Percentiles rank a stretch among this genome's conserved stretches.
Conservation (phyloP, 2,888 invertebrate species). For the Lypha dubia region DNA sequence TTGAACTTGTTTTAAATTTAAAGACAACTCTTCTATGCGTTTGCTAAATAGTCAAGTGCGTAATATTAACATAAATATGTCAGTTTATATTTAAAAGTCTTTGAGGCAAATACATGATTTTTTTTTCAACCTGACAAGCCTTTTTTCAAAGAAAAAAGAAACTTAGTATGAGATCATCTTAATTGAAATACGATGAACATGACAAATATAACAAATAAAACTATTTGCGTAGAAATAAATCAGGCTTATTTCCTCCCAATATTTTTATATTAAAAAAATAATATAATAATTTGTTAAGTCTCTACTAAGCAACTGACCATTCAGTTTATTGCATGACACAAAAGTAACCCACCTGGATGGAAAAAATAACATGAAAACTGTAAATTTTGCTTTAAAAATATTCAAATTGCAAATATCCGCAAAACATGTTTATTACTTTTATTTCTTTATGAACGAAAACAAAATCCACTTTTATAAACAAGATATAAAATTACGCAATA, state of each 20-base stretch:
- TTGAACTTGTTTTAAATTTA: conserved; percentile 56
- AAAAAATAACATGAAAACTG: conserved; percentile 11
- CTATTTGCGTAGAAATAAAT: neutral
- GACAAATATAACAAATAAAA: neutral
- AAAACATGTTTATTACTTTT: conserved; percentile 45
- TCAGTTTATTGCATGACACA: neutral
- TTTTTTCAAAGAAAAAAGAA: neutral
- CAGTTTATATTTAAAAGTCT: neutral
- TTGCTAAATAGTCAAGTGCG: neutral
- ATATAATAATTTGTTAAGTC: neutral
- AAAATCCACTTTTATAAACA: conserved; percentile 29
- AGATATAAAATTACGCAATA: conserved; percentile 53
- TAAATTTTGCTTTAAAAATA: conserved; percentile 42
- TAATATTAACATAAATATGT: conserved; percentile 57
- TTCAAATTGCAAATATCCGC: conserved; percentile 64
- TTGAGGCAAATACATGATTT: neutral
- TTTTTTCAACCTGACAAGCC: neutral
- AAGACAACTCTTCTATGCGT: neutral
- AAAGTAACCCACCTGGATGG: neutral
- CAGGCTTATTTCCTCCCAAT: conserved; percentile 1
- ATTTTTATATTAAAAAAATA: neutral
- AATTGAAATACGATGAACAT: neutral
- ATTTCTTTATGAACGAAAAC: neutral
- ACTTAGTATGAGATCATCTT: conserved; percentile 24
- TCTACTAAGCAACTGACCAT: neutral